phyloP scores from a whole-genome alignment of 2,797 vertebrate species.

The Sorex maritimensis region DNA sequence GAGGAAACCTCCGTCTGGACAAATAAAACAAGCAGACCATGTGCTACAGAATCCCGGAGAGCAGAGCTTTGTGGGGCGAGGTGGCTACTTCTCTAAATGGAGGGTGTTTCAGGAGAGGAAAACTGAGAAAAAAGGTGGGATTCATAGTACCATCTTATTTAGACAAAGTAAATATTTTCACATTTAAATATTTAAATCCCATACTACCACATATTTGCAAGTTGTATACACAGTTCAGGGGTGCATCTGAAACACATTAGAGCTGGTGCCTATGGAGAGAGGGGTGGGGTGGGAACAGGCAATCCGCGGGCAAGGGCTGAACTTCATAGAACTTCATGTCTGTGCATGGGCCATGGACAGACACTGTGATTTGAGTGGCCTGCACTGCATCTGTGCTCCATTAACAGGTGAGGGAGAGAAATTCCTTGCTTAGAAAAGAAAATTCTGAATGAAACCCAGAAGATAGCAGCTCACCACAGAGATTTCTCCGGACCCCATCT shows the following conservation, averaged over 20 bases:
- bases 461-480: too few relatives aligned
- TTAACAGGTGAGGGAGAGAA: not conserved
- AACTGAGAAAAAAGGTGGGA: not conserved
- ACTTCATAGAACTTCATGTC: not conserved
- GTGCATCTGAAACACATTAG: not conserved
- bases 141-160: not conserved
- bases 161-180: conserved; percentile 15
- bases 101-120: too few relatives aligned
- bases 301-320: not conserved
- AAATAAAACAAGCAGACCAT: not conserved
- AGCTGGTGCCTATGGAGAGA: not conserved
- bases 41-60: accelerated
- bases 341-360: not conserved
- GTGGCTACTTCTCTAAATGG: not conserved
- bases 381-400: not conserved
- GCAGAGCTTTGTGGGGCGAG: accelerated
- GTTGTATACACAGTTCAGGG: not conserved
- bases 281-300: not conserved
- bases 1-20: not conserved
- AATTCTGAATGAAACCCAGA: not conserved
- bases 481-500: too few relatives aligned
- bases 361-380: not conserved
- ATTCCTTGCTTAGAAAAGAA: not conserved
- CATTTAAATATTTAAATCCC: conserved; percentile 3
- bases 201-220: not conserved